Percentiles rank a stretch among this genome's conserved stretches.
phyloP scores from a whole-genome alignment of 2,113 vertebrate species.

The Epinephelus cyanopodus region DNA sequence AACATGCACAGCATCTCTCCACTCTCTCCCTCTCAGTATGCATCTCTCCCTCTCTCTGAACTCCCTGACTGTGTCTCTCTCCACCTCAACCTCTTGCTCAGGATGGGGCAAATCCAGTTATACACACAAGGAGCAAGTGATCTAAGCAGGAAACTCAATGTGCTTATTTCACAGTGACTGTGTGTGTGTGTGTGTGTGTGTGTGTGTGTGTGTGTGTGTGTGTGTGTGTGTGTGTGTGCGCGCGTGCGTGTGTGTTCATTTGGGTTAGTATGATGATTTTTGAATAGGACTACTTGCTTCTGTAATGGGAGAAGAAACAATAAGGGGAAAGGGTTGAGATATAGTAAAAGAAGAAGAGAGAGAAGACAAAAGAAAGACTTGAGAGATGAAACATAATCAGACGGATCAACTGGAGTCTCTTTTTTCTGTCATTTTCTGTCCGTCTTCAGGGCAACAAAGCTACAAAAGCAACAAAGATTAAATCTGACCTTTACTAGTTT shows the following conservation, averaged over 20 bases:
- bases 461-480: constrained; percentile 12
- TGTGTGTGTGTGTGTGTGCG: neutral
- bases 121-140: neutral
- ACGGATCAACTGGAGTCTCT: neutral
- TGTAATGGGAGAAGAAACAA: too few relatives aligned
- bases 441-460: constrained; percentile 1
- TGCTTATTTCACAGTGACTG: neutral
- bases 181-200: neutral
- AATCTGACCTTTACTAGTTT: constrained; percentile 45
- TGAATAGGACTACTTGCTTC: neutral
- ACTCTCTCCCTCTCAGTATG: too few relatives aligned
- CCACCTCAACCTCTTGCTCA: neutral
- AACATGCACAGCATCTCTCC: neutral
- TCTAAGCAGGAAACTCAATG: neutral
- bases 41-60: neutral
- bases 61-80: neutral
- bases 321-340: neutral
- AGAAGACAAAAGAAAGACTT: neutral
- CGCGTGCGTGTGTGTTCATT: neutral
- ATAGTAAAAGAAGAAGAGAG: neutral
- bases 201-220: neutral
- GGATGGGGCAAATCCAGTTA: constrained; percentile 17
- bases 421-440: neutral
- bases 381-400: neutral
- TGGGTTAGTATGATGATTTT: neutral